phyloP scores from a whole-genome alignment of 2,888 invertebrate genomes.

The Megamerina dolium region DNA sequence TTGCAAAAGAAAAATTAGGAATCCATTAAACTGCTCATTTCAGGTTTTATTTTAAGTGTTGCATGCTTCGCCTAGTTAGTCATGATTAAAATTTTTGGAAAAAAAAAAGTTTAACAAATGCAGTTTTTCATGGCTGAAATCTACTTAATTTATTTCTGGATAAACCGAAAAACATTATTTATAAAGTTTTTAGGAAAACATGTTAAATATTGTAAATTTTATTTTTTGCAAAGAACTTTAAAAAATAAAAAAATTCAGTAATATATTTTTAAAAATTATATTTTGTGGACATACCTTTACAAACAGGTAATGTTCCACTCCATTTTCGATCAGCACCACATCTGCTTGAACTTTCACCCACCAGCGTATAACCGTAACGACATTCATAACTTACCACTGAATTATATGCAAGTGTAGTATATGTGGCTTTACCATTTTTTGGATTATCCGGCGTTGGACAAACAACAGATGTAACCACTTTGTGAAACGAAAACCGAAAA shows the following conservation, averaged over 20 bases:
- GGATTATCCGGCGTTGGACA: conserved; percentile 90
- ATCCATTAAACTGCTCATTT: not conserved
- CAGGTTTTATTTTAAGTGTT: not conserved
- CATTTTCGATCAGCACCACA: conserved; percentile 94
- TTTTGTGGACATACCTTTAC: conserved; percentile 91
- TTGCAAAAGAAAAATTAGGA: not conserved
- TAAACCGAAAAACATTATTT: no score
- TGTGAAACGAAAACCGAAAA: not conserved
- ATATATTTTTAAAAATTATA: no score
- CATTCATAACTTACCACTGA: conserved; percentile 94
- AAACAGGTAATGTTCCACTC: conserved; percentile 86
- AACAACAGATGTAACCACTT: conserved; percentile 86
- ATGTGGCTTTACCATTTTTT: conserved; percentile 85
- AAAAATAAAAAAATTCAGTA: no score
- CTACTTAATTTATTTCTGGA: no score
- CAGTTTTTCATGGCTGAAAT: no score
- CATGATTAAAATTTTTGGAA: no score
- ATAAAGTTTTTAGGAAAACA: no score
- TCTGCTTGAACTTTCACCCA: conserved; percentile 82
- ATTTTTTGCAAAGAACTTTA: no score
- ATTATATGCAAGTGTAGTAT: conserved; percentile 89
- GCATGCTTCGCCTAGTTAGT: no score
- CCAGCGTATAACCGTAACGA: conserved; percentile 85
- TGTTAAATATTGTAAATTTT: no score
- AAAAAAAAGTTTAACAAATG: no score